A percentile compares a stretch with the other conserved stretches of the same genome.
Conservation (phyloP, 1,140 invertebrate species). For the Ptiloglossa arizonensis region DNA sequence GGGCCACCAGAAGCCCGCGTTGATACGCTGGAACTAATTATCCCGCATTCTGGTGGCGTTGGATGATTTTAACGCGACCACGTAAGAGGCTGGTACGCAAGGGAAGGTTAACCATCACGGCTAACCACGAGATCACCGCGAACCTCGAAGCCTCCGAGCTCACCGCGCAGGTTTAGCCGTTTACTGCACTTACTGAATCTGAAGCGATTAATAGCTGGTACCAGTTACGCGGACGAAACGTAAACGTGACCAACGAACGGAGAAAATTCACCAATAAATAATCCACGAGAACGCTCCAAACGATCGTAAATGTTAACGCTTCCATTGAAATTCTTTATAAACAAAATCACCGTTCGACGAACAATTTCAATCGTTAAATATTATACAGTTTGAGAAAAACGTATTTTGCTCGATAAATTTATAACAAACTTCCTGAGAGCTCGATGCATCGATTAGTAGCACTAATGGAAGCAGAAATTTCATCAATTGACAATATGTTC, state of each 20-base stretch:
- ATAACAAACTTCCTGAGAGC: too few species aligned
- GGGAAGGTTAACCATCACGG: slow-evolving; percentile 38
- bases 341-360: too few species aligned
- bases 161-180: slow-evolving; percentile 16
- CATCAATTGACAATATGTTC: too few species aligned
- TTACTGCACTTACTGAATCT: slow-evolving; percentile 22
- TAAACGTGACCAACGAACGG: background rate
- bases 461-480: too few species aligned
- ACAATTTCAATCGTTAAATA: too few species aligned
- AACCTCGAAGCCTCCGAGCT: slow-evolving; percentile 44
- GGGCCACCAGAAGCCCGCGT: background rate
- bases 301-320: too few species aligned
- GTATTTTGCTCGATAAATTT: too few species aligned
- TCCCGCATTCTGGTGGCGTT: slow-evolving; percentile 36
- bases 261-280: too few species aligned
- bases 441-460: too few species aligned
- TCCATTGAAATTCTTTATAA: too few species aligned
- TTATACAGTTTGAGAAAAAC: too few species aligned
- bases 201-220: slow-evolving; percentile 21
- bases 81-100: slow-evolving; percentile 28
- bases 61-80: slow-evolving; percentile 44
- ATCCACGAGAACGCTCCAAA: too few species aligned
- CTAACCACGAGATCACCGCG: slow-evolving; percentile 41
- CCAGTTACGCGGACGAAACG: background rate
- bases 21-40: slow-evolving; percentile 30